Base-by-base conservation (phyloP, 1,140 invertebrate genomes). In the Cydia amplana region DNA sequence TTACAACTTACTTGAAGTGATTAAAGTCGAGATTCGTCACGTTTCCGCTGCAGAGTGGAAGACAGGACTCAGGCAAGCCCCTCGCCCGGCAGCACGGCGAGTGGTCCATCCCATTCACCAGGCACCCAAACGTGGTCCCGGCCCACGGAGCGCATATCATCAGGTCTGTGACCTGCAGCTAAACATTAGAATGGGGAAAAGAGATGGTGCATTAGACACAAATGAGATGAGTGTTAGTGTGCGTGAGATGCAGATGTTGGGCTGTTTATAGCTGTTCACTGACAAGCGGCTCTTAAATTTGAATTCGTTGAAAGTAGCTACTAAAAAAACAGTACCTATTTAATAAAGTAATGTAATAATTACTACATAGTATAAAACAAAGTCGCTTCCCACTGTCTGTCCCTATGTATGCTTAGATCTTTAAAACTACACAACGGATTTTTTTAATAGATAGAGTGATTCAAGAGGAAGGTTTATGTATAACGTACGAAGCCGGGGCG, bases 81-180 rank as follows among this genome's bases (percentile, higher is more conserved):
- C 96, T 91, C 0, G 95, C 93, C 23, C 94, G 93, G 84, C 97
- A 97, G 91, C 97, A 98, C 0, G 96, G 95, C 1, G 96, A 96
- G 90, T 97, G 97, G 91, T 97, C 96, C 76, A 96, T 94, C 1
- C 96, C 95, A 82, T 97, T 96, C 16, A 96, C 95, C 72, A 97
- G 91, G 84, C 97, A 97, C 3, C 94, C 94, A 84, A 97, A 97
- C 2, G 96, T 96, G 23, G 95, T 95, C 0, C 95, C 94, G 1
- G 96, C 96, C 96, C 96, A 97, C 0, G 97, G 96, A 0, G 97
- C 97, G 87, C 97, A 97, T 36, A 97, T 97, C 95, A 97, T 97
- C 80, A 97, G 92, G 87, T 97, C 96, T 76, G 94, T 94, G 73
- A 92, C 91, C 91, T 93, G 88, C 78, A 93, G 84, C 90, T 91